These are phyloP conservation scores for Idris sp. DNA, from an alignment of 1,140 invertebrate genomes.

Conservation along the genomic window DNA sequence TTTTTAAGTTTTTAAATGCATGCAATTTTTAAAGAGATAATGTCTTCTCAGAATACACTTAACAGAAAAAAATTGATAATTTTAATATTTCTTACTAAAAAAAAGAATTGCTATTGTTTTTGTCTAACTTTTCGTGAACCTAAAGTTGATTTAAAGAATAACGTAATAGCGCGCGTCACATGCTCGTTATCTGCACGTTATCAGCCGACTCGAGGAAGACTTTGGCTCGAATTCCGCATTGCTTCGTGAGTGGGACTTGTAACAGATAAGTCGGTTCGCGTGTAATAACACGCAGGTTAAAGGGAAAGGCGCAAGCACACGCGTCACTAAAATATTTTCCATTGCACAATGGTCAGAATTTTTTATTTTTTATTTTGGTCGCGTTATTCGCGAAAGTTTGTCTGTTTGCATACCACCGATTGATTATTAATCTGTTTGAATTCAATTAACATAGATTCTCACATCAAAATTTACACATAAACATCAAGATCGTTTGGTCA, in stretches of 20 bases:
- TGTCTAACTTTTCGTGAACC: slow-evolving; percentile 30
- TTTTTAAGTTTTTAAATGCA: no score
- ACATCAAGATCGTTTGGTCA: slow-evolving; percentile 18
- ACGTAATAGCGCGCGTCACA: slow-evolving; percentile 35
- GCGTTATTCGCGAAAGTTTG: no score
- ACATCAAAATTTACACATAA: slow-evolving; percentile 21
- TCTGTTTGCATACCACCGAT: no score
- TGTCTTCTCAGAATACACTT: no score
- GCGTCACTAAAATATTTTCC: slow-evolving; percentile 32
- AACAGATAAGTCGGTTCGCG: slow-evolving; percentile 42
- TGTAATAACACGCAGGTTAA: slow-evolving; percentile 51
- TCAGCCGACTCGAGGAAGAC: slow-evolving; percentile 58
- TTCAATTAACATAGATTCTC: slow-evolving; percentile 35
- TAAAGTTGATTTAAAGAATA: slow-evolving; percentile 17
- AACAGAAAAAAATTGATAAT: no score
- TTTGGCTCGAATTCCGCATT: slow-evolving; percentile 61
- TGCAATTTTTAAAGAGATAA: no score
- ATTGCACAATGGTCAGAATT: slow-evolving; percentile 54
- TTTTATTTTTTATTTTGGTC: no score
- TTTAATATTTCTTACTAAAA: no score
- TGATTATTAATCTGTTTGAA: slow-evolving; percentile 27
- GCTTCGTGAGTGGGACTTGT: slow-evolving; percentile 51
- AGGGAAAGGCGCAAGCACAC: slow-evolving; percentile 44
- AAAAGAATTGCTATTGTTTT: slow-evolving; percentile 27
- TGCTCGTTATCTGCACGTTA: slow-evolving; percentile 63